phyloP scores from a whole-genome alignment of 2,113 vertebrate species.

The Elgaria multicarinata region DNA sequence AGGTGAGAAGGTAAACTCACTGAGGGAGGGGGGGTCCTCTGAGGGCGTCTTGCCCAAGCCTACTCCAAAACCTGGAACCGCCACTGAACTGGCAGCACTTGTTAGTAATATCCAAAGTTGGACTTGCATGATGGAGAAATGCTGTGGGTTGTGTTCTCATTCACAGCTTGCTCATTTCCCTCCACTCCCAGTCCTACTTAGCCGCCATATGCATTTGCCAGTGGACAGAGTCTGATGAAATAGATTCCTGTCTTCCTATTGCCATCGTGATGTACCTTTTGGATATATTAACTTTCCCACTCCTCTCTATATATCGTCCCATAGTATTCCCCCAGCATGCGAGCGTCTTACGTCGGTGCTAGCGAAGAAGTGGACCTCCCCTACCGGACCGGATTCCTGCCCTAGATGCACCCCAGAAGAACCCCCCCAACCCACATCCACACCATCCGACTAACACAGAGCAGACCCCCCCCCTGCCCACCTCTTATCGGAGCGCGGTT shows the following conservation, averaged over 20 bases:
- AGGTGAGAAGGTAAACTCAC: too few relatives aligned
- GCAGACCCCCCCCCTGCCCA: not conserved
- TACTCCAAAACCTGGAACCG: too few relatives aligned
- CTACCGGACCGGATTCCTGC: constrained; percentile 31
- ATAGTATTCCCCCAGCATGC: constrained; percentile 57
- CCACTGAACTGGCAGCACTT: not conserved
- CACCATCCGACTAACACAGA: constrained; percentile 27
- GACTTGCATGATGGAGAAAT: not conserved
- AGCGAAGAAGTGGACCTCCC: constrained; percentile 47
- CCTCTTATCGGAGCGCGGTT: not conserved
- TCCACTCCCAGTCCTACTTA: not conserved
- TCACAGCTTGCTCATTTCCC: not conserved
- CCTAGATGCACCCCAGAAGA: constrained; percentile 39
- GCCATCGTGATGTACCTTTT: not conserved
- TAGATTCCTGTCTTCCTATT: not conserved
- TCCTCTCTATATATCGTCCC: not conserved
- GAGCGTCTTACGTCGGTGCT: constrained; percentile 53
- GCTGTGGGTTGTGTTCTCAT: not conserved
- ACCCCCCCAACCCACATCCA: constrained; percentile 20
- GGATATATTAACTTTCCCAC: not conserved
- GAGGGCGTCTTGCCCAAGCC: too few relatives aligned
- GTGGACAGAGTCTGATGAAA: not conserved
- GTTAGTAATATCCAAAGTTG: not conserved
- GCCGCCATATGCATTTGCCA: not conserved
- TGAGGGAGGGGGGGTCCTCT: too few relatives aligned